Percentiles rank a stretch among this genome's conserved stretches.
Evolutionary conservation across 2,888 invertebrate species (phyloP).

Genomic region (Rhynchonema sp.): DNA sequence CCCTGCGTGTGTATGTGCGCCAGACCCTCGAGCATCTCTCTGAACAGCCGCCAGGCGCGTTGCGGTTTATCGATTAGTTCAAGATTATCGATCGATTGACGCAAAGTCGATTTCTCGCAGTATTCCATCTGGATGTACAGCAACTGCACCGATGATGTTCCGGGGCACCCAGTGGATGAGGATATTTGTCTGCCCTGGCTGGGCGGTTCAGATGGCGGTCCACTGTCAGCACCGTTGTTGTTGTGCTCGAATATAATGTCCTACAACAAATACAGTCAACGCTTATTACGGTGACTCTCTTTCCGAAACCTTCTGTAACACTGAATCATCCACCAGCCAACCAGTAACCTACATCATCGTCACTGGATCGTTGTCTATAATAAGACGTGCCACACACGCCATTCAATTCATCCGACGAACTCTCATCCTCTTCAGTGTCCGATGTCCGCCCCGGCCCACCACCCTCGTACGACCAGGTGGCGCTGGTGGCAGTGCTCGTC

Average conservation of each 20-base stretch:
- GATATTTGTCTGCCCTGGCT: too few relatives aligned
- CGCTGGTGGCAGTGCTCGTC: not conserved
- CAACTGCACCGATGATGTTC: conserved; percentile 4
- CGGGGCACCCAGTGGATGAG: too few relatives aligned
- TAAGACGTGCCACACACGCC: not conserved
- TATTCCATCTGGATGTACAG: conserved; percentile 69
- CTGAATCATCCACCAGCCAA: too few relatives aligned
- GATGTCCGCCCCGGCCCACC: too few relatives aligned
- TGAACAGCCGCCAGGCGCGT: conserved; percentile 69
- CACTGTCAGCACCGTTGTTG: too few relatives aligned
- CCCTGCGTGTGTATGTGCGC: conserved; percentile 18
- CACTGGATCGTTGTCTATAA: not conserved
- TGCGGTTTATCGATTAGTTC: conserved; percentile 58
- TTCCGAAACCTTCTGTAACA: too few relatives aligned
- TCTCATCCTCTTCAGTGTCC: not conserved
- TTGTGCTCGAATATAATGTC: too few relatives aligned
- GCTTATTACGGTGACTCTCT: too few relatives aligned
- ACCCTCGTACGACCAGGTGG: too few relatives aligned
- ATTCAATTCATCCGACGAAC: not conserved
- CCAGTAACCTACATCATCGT: too few relatives aligned
- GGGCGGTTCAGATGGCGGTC: too few relatives aligned
- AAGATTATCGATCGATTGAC: conserved; percentile 60
- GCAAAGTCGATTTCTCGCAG: conserved; percentile 80
- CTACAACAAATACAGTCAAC: too few relatives aligned
- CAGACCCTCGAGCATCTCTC: conserved; percentile 64